Percentiles rank a stretch among this genome's conserved stretches.
phyloP scores from a whole-genome alignment of 2,888 invertebrate genomes.

The Hirtodrosophila confusa region DNA sequence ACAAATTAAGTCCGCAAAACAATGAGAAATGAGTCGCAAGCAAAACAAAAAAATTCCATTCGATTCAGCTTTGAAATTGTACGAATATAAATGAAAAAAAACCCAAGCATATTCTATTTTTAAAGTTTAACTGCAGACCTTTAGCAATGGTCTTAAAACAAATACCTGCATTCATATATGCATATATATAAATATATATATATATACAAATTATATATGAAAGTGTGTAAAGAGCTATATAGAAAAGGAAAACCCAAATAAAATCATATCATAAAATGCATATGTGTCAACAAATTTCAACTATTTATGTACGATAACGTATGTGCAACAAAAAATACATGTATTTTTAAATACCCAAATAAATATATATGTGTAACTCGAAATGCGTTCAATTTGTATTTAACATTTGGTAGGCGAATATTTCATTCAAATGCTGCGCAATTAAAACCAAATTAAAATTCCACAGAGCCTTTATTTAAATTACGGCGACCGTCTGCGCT shows the following conservation, averaged over 20 bases:
- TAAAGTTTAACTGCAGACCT: slow-evolving; percentile 65
- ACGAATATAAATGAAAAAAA: slow-evolving; percentile 10
- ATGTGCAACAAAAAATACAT: slow-evolving; percentile 20
- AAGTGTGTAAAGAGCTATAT: slow-evolving; percentile 32
- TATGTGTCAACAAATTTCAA: slow-evolving; percentile 61
- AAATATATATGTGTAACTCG: slow-evolving; percentile 40
- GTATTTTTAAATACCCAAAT: slow-evolving; percentile 69
- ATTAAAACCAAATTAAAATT: slow-evolving; percentile 41
- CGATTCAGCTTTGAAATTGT: slow-evolving; percentile 20
- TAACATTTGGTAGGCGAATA: no score
- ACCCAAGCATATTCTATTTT: slow-evolving; percentile 56
- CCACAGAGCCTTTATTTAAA: slow-evolving; percentile 19
- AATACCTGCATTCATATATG: slow-evolving; percentile 31
- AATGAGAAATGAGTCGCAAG: slow-evolving; percentile 44
- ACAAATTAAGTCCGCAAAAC: slow-evolving; percentile 41
- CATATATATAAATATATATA: slow-evolving; percentile 19
- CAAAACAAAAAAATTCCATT: no score
- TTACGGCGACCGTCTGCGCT: slow-evolving; percentile 15
- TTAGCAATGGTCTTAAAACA: slow-evolving; percentile 61
- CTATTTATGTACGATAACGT: slow-evolving; percentile 51
- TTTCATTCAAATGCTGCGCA: slow-evolving; percentile 10
- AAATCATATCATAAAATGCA: slow-evolving; percentile 74
- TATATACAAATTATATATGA: slow-evolving; percentile 18
- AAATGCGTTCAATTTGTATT: background rate
- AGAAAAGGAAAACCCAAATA: slow-evolving; percentile 36